Percentiles rank a stretch among this genome's conserved stretches.
Evolutionary conservation across 1,140 invertebrate genomes (phyloP).

Genomic region (Magallana ariakensis): DNA sequence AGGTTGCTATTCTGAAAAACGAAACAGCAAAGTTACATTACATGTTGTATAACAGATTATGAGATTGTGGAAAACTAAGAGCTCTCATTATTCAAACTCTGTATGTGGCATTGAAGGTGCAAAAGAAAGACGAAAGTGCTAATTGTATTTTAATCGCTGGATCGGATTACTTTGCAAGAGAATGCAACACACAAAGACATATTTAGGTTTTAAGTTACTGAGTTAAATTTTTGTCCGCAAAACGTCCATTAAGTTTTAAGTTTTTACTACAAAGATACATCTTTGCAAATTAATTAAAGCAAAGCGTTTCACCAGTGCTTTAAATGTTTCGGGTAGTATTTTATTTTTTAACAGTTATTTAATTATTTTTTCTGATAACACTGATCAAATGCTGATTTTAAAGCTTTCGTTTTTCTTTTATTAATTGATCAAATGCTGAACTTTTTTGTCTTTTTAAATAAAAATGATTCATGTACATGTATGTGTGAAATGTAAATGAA

Average conservation of each 20-base stretch:
- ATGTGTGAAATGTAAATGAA: neutral
- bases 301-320: neutral
- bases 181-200: constrained; percentile 9
- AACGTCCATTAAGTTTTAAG: neutral
- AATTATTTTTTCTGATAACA: neutral
- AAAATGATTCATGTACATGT: neutral
- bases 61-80: neutral
- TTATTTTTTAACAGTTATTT: neutral
- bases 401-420: constrained; percentile 1
- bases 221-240: neutral
- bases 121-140: constrained; percentile 32
- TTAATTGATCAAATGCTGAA: constrained; percentile 20
- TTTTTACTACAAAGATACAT: neutral
- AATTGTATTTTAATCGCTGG: neutral
- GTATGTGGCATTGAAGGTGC: constrained; percentile 25
- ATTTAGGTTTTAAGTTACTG: neutral
- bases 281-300: neutral
- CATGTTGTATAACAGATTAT: constrained; percentile 76
- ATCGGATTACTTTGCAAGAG: constrained; percentile 31
- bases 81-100: neutral
- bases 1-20: constrained; percentile 83
- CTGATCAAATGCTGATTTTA: neutral
- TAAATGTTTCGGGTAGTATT: neutral
- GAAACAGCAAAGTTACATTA: constrained; percentile 81
- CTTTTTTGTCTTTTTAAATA: neutral